These are phyloP conservation scores for Bibio marci DNA, from an alignment of 2,888 invertebrate genomes.

Conservation along the genomic window DNA sequence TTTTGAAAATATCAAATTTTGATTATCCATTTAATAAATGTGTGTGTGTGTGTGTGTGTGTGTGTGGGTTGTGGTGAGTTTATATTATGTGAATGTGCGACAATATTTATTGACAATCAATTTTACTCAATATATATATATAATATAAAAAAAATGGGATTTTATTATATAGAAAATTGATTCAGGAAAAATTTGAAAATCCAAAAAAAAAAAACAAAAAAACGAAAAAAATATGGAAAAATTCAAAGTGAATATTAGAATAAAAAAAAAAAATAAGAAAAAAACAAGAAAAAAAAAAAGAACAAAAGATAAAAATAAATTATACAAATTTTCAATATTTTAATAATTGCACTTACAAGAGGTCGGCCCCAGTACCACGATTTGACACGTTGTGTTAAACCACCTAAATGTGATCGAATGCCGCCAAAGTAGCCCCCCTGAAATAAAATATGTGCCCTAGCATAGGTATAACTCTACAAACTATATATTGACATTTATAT, in stretches of 20 bases:
- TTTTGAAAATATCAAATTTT: too few relatives aligned
- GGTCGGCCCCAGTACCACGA: constrained; percentile 96
- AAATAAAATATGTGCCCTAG: constrained; percentile 30
- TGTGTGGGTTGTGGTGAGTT: too few relatives aligned
- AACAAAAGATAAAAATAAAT: constrained; percentile 14
- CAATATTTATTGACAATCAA: too few relatives aligned
- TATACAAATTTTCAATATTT: constrained; percentile 3
- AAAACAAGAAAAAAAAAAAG: constrained; percentile 5
- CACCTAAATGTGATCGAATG: constrained; percentile 86
- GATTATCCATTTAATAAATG: too few relatives aligned
- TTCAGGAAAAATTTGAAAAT: background rate
- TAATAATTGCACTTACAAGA: constrained; percentile 62
- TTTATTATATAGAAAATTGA: background rate
- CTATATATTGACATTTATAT: background rate
- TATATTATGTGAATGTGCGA: too few relatives aligned
- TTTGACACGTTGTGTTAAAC: constrained; percentile 92
- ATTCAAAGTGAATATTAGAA: background rate
- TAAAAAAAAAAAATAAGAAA: constrained; percentile 13
- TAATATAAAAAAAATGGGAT: too few relatives aligned
- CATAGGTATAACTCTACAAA: background rate
- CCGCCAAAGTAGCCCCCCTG: constrained; percentile 87
- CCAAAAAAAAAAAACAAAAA: background rate
- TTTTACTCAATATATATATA: too few relatives aligned
- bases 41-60: too few relatives aligned
- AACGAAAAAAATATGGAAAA: background rate